Conservation (phyloP, 2,797 vertebrate species). For the Dryobates pubescens region DNA sequence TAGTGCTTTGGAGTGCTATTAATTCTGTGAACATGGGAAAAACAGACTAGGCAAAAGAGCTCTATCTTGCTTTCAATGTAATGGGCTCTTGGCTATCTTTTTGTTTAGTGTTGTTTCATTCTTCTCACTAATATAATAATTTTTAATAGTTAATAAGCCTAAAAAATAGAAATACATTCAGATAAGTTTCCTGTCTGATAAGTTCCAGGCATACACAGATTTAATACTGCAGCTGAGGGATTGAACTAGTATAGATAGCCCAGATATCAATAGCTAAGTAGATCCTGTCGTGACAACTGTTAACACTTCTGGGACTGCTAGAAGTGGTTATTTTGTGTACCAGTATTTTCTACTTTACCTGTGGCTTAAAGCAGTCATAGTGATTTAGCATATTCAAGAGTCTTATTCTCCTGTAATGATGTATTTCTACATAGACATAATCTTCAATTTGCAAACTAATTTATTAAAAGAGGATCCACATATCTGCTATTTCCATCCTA, state of each 20-base stretch:
- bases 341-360: background rate
- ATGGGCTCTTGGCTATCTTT: background rate
- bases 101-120: background rate
- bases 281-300: background rate
- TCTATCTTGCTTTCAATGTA: background rate
- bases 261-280: background rate
- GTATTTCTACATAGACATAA: background rate
- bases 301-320: background rate
- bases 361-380: background rate
- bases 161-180: background rate
- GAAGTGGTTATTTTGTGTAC: background rate
- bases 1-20: background rate
- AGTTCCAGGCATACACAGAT: background rate
- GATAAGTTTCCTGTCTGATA: background rate
- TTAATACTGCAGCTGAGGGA: background rate
- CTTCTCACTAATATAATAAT: background rate
- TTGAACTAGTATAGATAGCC: background rate
- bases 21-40: background rate
- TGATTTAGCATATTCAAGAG: background rate
- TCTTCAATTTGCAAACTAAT: background rate
- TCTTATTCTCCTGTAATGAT: background rate
- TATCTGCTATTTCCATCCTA: background rate
- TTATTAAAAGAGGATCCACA: background rate
- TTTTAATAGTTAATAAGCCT: background rate
- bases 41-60: background rate